A percentile compares a stretch with the other conserved stretches of the same genome.
These are phyloP conservation scores for Ceryle rudis DNA, from an alignment of 2,797 vertebrate species.

Conservation along the genomic window DNA sequence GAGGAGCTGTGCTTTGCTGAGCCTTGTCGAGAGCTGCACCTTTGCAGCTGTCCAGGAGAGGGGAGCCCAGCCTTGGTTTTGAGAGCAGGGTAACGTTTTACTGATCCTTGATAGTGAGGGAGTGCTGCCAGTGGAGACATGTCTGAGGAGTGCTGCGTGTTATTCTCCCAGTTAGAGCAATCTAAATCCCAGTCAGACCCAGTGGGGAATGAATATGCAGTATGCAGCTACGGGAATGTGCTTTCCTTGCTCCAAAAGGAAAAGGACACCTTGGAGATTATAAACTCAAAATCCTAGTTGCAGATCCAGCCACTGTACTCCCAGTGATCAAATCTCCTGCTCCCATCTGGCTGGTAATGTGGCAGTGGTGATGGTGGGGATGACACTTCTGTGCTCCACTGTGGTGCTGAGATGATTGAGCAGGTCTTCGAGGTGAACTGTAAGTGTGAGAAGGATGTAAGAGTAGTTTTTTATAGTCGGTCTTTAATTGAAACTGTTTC, in stretches of 20 bases:
- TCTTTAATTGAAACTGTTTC: neutral
- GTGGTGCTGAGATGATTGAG: neutral
- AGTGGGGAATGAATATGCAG: neutral
- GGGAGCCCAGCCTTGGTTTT: slow-evolving; percentile 54
- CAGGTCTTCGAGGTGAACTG: neutral
- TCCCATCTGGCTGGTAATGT: neutral
- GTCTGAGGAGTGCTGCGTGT: neutral
- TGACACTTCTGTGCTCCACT: neutral
- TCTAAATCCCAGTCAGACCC: neutral
- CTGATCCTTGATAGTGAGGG: neutral
- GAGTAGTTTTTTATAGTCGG: neutral
- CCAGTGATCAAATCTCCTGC: neutral
- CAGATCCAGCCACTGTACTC: neutral
- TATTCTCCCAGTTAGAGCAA: neutral
- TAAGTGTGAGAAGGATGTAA: neutral
- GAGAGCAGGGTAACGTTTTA: neutral
- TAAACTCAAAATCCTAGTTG: neutral
- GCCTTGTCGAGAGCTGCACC: slow-evolving; percentile 29
- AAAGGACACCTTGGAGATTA: neutral
- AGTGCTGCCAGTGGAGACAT: neutral
- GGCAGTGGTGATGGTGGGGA: neutral
- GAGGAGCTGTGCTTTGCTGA: neutral
- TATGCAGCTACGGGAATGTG: neutral
- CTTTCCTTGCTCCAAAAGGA: neutral
- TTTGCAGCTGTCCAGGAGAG: slow-evolving; percentile 59